These are phyloP conservation scores for Neodiprion lecontei DNA, from an alignment of 1,140 invertebrate genomes.

Conservation along the genomic window DNA sequence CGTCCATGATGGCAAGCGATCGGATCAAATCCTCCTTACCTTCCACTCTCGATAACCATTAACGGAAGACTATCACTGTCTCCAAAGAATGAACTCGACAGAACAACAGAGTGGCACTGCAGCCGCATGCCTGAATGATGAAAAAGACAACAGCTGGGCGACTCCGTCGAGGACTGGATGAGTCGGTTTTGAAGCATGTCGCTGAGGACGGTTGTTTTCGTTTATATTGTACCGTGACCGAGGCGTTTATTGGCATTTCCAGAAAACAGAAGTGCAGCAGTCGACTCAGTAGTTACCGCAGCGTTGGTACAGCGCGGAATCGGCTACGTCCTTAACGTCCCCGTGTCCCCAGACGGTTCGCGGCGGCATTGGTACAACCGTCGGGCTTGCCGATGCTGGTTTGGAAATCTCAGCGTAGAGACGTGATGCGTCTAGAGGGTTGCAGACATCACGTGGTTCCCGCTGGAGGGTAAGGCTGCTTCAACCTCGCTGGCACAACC, in stretches of 20 bases:
- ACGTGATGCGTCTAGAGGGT: constrained; percentile 3
- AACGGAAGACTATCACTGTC: no score
- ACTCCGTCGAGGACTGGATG: no score
- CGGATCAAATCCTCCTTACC: no score
- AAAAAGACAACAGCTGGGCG: no score
- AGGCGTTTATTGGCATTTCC: neutral
- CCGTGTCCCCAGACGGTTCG: neutral
- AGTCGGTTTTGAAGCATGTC: no score
- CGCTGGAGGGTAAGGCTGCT: neutral
- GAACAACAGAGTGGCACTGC: no score
- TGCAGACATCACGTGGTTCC: constrained; percentile 1
- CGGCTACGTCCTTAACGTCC: neutral
- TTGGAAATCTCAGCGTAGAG: constrained; percentile 1
- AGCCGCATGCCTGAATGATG: no score
- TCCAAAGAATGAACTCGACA: no score
- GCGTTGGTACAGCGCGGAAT: neutral
- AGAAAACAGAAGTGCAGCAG: neutral
- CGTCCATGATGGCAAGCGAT: no score
- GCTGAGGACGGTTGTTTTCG: neutral
- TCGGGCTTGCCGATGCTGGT: neutral
- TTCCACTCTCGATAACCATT: no score
- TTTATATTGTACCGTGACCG: neutral
- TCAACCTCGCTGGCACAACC: neutral
- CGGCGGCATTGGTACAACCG: neutral
- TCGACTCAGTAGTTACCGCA: neutral